Base-by-base conservation (phyloP, 2,113 vertebrate genomes). In the Caranx ignobilis region DNA sequence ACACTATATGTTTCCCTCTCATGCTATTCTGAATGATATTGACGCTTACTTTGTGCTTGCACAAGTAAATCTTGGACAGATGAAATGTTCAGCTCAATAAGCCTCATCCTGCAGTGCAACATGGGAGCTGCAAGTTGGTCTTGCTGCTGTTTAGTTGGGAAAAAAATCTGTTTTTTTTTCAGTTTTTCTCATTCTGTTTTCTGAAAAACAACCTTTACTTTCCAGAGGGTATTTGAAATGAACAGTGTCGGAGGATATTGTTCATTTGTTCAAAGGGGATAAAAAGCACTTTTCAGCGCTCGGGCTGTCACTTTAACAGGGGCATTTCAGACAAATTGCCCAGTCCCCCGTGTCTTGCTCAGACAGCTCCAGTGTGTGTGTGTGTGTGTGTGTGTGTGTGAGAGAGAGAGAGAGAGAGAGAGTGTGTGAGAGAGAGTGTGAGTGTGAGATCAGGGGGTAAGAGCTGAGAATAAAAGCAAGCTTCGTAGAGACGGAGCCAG, bases 251-350 rank as follows among this genome's bases (percentile, higher is more conserved):
- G 26, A 39, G 43, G 0, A 50, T 70, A 79, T 76, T 71, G 68
- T 82, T 80, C 64, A 19, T 75, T 81, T 81, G 70, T 79, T 81
- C 4, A 54, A 43, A 35, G 59, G 3, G 59, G 61, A 87, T 77
- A 70, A 62, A 83, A 77, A 54, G 52, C 45, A 61, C 83, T 70
- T 77, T 77, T 76, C 52, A 73, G 48, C 78, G 52, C 59, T 50
- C 59, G 66, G 56, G 56, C 82, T 88, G 84, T 91, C 86, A 75
- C 83, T 91, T 88, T 90, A 85, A 91, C 79, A n/a, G 81, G 75
- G 69, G 32, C 76, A 84, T 88, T 78, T 71, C 61, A 81, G 70
- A 85, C 73, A 78, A 71, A 87, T 86, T 57, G 60, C 54, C 63
- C 76, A 56, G 85, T 76, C 80, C 82, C 71, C 66, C 16, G 87